Base-by-base conservation (phyloP, 53 echinoderm and acorn worm genomes). In the Antedon mediterranea region DNA sequence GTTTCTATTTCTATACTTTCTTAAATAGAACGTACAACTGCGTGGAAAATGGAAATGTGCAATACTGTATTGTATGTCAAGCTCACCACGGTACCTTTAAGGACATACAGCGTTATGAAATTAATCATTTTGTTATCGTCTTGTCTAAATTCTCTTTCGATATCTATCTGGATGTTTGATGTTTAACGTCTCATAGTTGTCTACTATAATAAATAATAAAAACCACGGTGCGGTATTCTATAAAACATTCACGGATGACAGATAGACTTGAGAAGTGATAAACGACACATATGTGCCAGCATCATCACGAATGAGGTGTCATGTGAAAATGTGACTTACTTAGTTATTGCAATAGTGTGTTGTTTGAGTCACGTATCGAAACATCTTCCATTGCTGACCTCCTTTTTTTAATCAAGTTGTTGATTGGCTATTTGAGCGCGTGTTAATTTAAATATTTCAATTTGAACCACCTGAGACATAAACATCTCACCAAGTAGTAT, bases 41-140 rank as follows among this genome's bases (percentile, higher is more conserved):
- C n/a, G n/a, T n/a, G n/a, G n/a, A n/a, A n/a, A n/a, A n/a, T n/a
- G n/a, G n/a, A n/a, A n/a, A n/a, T n/a, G n/a, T n/a, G n/a, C n/a
- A n/a, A n/a, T n/a, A n/a, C n/a, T n/a, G n/a, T n/a, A n/a, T n/a
- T n/a, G n/a, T n/a, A n/a, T n/a, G n/a, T n/a, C n/a, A n/a, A n/a
- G n/a, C n/a, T n/a, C n/a, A n/a, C n/a, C n/a, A 57, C 57, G 9
- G 57, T 57, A 57, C 9, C 57, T 57, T 57, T 57, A 57, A 57
- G 23, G 57, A 18, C 57, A 26, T 2, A 23, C 57, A 57, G 23
- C 57, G 57, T 18, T 57, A 57, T 57, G 57, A 57, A 57, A 57
- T 57, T 57, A 57, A 57, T 57, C 57, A 57, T 57, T 37, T 57
- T 57, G 57, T 57, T 57, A 57, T 57, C 57, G 57, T 57, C 57